Evolutionary conservation across 2,113 vertebrate species (phyloP), one percentile per base, ranked within the genome.

Genomic region (Isichthys henryi): DNA sequence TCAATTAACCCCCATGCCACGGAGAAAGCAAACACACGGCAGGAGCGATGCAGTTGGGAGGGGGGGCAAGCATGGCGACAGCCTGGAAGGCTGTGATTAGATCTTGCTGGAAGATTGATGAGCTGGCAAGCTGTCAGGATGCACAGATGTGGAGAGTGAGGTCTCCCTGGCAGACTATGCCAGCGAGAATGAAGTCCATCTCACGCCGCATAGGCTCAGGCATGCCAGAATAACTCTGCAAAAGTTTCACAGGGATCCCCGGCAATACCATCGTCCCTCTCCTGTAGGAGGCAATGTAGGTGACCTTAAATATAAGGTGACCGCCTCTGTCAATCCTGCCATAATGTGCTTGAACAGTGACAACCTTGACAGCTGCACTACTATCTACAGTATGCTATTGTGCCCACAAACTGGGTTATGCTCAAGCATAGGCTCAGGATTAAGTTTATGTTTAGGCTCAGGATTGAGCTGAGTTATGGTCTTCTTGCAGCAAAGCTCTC

Each of bases 1-100:
- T 62, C 80, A 85, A 85, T 89, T 89, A 89, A 89, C 88, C 88
- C 88, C 11, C 53, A 52, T 15, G 39, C 80, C 80, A 62, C 13
- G n/a, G 39, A 53, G 35, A 89, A 89, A 70, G 45, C 84, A 70
- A 87, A 89, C 84, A 87, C 62, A 5, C 17, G 3, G 56, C 82
- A 11, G 56, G 31, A 83, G 45, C 8, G 82, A 43, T 43, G 11
- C 8, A 35, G 49, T 5, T 39, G 1, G 17, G 45, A 17, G 45
- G 48, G 19, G 52, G 15, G 21, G n/a, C 1, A 9, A 5, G 31
- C 31, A 27, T 17, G 13, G n/a, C 21, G 17, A 48, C n/a, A 50
- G 56, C 43, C 89, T 45, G 66, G 89, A 49, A 77, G 2, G 62
- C 21, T 31, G 46, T 87, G 84, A 87, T 89, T 87, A 74, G 56